A percentile compares a stretch with the other conserved stretches of the same genome.
These are phyloP conservation scores for Octopus bimaculoides DNA, from an alignment of 1,140 invertebrate genomes.

Conservation along the genomic window DNA sequence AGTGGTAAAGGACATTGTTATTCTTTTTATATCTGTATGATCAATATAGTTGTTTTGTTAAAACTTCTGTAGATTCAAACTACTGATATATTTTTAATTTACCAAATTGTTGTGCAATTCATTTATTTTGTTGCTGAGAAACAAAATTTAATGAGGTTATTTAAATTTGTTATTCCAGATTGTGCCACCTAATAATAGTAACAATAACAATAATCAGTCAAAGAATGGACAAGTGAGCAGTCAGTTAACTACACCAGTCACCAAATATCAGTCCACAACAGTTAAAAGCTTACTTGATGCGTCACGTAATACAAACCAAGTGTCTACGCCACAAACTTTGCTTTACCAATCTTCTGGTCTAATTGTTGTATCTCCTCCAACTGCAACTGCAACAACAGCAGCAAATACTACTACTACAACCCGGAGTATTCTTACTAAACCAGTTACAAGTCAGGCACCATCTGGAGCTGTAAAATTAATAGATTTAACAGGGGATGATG, in stretches of 20 bases:
- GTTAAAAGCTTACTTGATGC: conserved; percentile 12
- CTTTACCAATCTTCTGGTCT: conserved; percentile 10
- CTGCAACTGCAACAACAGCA: conserved; percentile 14
- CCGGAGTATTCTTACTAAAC: conserved; percentile 12
- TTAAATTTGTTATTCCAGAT: not conserved
- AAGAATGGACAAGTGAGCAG: not conserved
- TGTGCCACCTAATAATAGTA: not conserved
- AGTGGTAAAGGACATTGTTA: too few species aligned
- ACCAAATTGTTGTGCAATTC: too few species aligned
- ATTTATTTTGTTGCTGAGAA: too few species aligned
- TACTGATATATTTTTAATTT: too few species aligned
- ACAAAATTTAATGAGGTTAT: too few species aligned
- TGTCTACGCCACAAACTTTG: not conserved
- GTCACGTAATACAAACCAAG: not conserved
- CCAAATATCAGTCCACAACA: conserved; percentile 6
- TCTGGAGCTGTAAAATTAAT: conserved; percentile 27
- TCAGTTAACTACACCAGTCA: not conserved
- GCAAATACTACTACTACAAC: conserved; percentile 10
- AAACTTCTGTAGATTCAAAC: too few species aligned
- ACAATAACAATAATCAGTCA: not conserved
- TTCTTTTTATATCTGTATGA: too few species aligned
- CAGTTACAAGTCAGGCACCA: conserved; percentile 9
- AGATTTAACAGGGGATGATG: conserved; percentile 36
- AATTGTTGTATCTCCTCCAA: conserved; percentile 6
- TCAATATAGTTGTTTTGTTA: too few species aligned